Conservation (phyloP, 2,113 vertebrate genomes). For the Corythornis vintsioides region DNA sequence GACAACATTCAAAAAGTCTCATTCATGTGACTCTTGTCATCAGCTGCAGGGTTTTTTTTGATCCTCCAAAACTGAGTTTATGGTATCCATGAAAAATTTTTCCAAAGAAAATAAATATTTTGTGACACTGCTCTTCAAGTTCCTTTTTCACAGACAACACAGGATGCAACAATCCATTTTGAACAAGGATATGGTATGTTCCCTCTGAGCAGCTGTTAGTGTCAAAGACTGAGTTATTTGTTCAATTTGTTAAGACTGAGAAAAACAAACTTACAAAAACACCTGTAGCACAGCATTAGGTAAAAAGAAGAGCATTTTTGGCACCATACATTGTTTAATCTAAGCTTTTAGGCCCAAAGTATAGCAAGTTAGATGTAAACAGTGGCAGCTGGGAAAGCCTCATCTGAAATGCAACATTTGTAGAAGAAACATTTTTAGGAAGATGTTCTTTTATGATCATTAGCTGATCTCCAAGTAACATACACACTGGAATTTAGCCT, state of each 20-base stretch:
- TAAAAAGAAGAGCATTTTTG: slow-evolving; percentile 72
- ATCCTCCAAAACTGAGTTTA: neutral
- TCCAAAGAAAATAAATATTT: neutral
- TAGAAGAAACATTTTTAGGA: neutral
- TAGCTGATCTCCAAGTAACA: neutral
- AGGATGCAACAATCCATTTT: neutral
- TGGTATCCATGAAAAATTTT: neutral
- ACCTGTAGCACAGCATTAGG: slow-evolving; percentile 53
- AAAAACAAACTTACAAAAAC: slow-evolving; percentile 50
- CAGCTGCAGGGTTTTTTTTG: neutral
- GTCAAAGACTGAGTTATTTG: neutral
- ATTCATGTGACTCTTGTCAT: neutral
- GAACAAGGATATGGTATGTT: neutral
- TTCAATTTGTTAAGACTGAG: slow-evolving; percentile 29
- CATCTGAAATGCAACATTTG: slow-evolving; percentile 24
- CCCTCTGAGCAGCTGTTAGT: neutral
- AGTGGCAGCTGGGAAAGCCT: slow-evolving; percentile 47
- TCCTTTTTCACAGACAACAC: neutral
- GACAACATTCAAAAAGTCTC: neutral
- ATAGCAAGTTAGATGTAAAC: slow-evolving; percentile 22
- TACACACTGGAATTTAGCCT: neutral
- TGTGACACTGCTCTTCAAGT: neutral
- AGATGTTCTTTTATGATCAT: neutral
- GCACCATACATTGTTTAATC: slow-evolving; percentile 67
- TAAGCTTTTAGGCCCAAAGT: slow-evolving; percentile 37